Evolutionary conservation across 1,140 invertebrate species (phyloP), one percentile per base, ranked within the genome.

Genomic region (Phthorimaea operculella): DNA sequence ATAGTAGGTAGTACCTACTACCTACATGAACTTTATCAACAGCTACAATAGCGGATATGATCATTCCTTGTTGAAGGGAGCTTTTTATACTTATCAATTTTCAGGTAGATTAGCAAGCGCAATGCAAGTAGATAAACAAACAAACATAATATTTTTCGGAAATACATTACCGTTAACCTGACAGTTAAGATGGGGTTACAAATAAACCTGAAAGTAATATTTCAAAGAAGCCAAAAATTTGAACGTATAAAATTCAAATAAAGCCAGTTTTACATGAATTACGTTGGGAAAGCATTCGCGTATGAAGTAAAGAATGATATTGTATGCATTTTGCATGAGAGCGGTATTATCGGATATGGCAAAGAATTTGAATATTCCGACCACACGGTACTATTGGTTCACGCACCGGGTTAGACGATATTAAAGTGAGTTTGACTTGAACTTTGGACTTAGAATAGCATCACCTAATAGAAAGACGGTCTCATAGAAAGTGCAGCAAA

Each of bases 321-420:
- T 81, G 73, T 78, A 78, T 81, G 78, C 73, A 81, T 81, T 81
- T 81, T 81, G 66, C 76, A 81, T 78, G 76, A 81, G 75, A 67
- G 58, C 59, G 65, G 66, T 77, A 79, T 81, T 79, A 81, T 79
- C 76, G 72, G 70, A 78, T 76, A 76, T 74, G 67, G 72, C 56
- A 62, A 74, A 70, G 73, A 76, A 78, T 81, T 81, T 79, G 73
- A 77, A 81, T 79, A 77, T 76, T 78, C 66, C 64, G 55, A 64
- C 59, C 58, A 62, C 55, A 42, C 42, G 52, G 17, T 71, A 79
- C 69, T 52, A 72, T 55, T 49, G 59, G 44, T 63, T 53, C 14
- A 58, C 55, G 54, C 54, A 42, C 14, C 9, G 39, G 21, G 2
- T 28, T 28, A 28, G 6, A 6, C 21, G 21, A 28, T 2, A 28